A percentile compares a stretch with the other conserved stretches of the same genome.
phyloP scores from a whole-genome alignment of 2,888 invertebrate genomes.

The Zhengitettix transpicula region DNA sequence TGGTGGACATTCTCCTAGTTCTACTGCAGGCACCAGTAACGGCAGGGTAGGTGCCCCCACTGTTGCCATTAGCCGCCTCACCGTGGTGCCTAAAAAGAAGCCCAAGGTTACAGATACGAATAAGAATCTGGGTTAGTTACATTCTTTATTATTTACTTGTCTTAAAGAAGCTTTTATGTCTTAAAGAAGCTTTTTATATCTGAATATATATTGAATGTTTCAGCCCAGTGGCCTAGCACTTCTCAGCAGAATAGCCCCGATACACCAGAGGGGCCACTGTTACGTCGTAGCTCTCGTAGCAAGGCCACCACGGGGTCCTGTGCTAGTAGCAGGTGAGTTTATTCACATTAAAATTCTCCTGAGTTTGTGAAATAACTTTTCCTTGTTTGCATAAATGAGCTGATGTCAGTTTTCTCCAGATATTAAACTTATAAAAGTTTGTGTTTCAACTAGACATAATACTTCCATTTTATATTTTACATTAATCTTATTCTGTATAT shows the following conservation, averaged over 20 bases:
- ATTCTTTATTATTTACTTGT: not conserved
- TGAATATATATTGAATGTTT: conserved; percentile 8
- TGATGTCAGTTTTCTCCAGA: too few relatives aligned
- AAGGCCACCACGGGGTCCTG: conserved; percentile 49
- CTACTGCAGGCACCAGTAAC: too few relatives aligned
- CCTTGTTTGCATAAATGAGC: too few relatives aligned
- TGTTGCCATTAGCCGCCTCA: conserved; percentile 14
- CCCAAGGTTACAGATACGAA: conserved; percentile 10
- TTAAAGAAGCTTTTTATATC: not conserved
- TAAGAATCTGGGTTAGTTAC: conserved; percentile 7
- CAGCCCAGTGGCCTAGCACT: conserved; percentile 17
- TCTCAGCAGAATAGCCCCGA: not conserved
- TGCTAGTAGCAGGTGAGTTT: conserved; percentile 26
- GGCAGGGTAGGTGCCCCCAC: too few relatives aligned
- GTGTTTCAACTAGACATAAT: too few relatives aligned
- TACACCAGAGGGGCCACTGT: conserved; percentile 5
- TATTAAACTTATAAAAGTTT: too few relatives aligned
- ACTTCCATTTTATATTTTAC: too few relatives aligned
- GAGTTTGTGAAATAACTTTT: too few relatives aligned
- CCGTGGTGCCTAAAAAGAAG: conserved; percentile 14
- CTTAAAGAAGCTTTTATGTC: not conserved
- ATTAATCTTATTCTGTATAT: too few relatives aligned
- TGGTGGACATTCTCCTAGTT: conserved; percentile 26
- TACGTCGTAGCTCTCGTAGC: conserved; percentile 32
- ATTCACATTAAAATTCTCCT: too few relatives aligned